Conservation (phyloP, 92 coral and sea anemone species). For the Epizoanthus ramosus region DNA sequence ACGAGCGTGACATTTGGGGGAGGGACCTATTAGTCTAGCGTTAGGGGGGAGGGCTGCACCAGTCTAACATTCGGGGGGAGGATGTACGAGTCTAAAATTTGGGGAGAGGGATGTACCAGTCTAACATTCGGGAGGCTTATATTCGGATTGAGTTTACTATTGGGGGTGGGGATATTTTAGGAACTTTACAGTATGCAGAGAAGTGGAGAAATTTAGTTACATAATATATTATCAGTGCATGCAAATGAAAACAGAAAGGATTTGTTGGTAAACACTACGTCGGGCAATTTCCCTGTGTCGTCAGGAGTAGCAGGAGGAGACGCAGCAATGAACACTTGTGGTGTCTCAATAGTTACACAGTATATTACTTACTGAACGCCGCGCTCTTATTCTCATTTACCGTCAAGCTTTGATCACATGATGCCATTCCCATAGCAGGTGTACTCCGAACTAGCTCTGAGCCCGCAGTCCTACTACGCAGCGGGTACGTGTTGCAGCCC, state of each 20-base stretch:
- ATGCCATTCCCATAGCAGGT: conserved; percentile 12
- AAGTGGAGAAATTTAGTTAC: not conserved
- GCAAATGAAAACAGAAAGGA: too few species aligned
- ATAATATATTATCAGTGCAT: too few species aligned
- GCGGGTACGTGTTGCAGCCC: conserved; percentile 8
- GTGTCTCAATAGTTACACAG: not conserved
- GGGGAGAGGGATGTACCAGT: not conserved
- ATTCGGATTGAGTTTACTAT: not conserved
- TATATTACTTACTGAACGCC: conserved; percentile 25
- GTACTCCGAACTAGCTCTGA: conserved; percentile 24
- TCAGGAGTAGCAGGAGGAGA: not conserved
- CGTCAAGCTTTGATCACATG: conserved; percentile 2
- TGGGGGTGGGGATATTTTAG: not conserved
- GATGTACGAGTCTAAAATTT: not conserved
- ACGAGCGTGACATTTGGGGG: too few species aligned
- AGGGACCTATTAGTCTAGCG: not conserved
- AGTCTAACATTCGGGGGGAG: not conserved
- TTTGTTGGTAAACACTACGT: too few species aligned
- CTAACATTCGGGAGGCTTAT: too few species aligned
- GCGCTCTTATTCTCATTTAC: conserved; percentile 10
- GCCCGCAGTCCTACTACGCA: not conserved
- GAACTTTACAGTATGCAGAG: too few species aligned
- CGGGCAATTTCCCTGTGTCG: too few species aligned
- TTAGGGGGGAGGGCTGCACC: not conserved
- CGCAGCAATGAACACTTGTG: too few species aligned